phyloP scores from a whole-genome alignment of 1,140 invertebrate species.

The Bathynomus jamesi region DNA sequence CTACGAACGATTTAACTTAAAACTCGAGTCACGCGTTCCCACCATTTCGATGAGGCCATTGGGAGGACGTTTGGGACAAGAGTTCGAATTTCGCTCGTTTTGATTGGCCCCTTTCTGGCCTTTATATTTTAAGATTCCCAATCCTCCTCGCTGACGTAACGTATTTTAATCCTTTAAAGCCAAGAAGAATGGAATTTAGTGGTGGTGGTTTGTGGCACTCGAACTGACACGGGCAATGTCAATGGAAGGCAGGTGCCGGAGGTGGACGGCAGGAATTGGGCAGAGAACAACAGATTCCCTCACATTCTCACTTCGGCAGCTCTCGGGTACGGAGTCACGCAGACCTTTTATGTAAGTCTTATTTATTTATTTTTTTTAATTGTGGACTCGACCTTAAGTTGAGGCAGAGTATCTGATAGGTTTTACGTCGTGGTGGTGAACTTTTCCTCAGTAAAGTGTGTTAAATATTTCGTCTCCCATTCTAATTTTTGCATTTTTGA shows the following conservation, averaged over 20 bases:
- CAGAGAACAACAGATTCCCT: slow-evolving; percentile 23
- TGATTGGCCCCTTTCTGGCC: too few relatives aligned
- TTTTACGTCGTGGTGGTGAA: slow-evolving; percentile 20
- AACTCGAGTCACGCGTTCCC: too few relatives aligned
- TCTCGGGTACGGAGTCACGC: slow-evolving; percentile 23
- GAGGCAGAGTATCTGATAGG: slow-evolving; percentile 1
- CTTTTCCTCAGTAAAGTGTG: too few relatives aligned
- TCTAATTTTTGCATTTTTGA: too few relatives aligned
- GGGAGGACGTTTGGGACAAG: too few relatives aligned
- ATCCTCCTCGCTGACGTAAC: too few relatives aligned
- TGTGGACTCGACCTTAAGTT: not conserved
- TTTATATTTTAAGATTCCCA: too few relatives aligned
- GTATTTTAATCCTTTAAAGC: too few relatives aligned
- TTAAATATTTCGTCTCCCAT: too few relatives aligned
- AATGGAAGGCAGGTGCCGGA: slow-evolving; percentile 28
- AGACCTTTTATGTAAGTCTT: slow-evolving; percentile 27
- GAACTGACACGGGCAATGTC: slow-evolving; percentile 23
- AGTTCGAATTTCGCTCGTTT: too few relatives aligned
- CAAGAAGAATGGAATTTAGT: not conserved
- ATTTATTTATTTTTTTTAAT: not conserved
- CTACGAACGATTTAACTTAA: too few relatives aligned
- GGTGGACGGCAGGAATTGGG: slow-evolving; percentile 27
- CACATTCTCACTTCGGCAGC: slow-evolving; percentile 35
- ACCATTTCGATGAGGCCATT: too few relatives aligned
- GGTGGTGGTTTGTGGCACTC: slow-evolving; percentile 20